Evolutionary conservation across 1,140 invertebrate species (phyloP).

Genomic region (Drosophila nebulosa): DNA sequence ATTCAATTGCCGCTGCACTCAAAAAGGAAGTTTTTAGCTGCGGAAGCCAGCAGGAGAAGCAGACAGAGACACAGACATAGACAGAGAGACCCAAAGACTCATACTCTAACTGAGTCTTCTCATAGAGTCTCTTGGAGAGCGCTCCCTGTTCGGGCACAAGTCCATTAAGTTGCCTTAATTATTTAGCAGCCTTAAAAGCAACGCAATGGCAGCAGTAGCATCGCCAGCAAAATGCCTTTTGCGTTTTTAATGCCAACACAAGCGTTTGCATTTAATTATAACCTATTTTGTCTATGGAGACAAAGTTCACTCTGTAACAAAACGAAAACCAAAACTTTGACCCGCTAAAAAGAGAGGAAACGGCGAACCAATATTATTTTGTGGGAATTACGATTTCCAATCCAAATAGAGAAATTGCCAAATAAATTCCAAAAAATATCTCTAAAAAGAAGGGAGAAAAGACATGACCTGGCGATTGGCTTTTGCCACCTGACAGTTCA

Average conservation of each 20-base stretch:
- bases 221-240: constrained; percentile 39
- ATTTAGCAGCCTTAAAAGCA: constrained; percentile 75
- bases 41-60: not conserved
- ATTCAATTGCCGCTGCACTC: constrained; percentile 74
- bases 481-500: constrained; percentile 75
- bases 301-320: not conserved
- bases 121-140: not conserved
- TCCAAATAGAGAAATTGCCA: not conserved
- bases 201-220: constrained; percentile 38
- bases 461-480: constrained; percentile 60
- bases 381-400: not conserved
- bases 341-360: not conserved
- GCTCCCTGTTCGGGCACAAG: constrained; percentile 39
- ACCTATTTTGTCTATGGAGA: constrained; percentile 37
- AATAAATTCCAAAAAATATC: constrained; percentile 50
- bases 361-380: not conserved
- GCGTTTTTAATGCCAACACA: constrained; percentile 60
- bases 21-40: constrained; percentile 52
- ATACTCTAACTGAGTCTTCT: not conserved
- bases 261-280: constrained; percentile 74
- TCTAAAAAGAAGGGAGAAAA: not conserved
- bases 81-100: not conserved
- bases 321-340: constrained; percentile 23
- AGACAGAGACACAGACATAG: constrained; percentile 5
- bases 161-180: constrained; percentile 75